These are phyloP conservation scores for Cephus runcator DNA, from an alignment of 2,888 invertebrate species.

Conservation along the genomic window DNA sequence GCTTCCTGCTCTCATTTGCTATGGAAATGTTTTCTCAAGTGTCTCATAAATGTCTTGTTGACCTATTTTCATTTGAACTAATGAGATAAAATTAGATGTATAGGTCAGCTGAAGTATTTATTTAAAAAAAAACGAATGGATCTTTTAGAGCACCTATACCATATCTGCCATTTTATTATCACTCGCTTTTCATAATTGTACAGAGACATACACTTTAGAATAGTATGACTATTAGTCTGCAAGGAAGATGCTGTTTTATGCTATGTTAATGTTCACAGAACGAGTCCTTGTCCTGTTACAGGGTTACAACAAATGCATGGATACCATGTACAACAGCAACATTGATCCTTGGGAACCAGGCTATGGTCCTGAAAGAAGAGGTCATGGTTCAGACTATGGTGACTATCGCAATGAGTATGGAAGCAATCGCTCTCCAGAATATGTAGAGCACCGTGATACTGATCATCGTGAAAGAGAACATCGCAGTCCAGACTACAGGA, in stretches of 20 bases:
- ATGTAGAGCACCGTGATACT: slow-evolving; percentile 39
- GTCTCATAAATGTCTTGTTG: neutral
- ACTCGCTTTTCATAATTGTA: neutral
- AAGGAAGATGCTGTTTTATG: neutral
- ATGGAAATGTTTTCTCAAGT: neutral
- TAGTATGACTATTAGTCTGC: neutral
- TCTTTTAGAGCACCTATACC: neutral
- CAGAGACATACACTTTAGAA: neutral
- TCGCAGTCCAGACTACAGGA: slow-evolving; percentile 58
- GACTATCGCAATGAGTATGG: slow-evolving; percentile 51
- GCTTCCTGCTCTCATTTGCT: neutral
- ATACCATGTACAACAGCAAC: slow-evolving; percentile 53
- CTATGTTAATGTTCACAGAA: neutral
- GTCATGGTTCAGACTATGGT: slow-evolving; percentile 44
- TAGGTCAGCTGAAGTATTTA: neutral
- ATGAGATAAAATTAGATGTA: neutral
- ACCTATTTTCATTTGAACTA: neutral
- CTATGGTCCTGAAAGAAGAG: slow-evolving; percentile 54
- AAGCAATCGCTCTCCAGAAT: slow-evolving; percentile 55
- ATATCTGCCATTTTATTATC: neutral
- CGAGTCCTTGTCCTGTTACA: neutral
- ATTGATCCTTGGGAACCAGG: slow-evolving; percentile 64
- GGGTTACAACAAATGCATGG: slow-evolving; percentile 7
- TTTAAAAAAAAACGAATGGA: neutral
- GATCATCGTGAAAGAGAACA: slow-evolving; percentile 36